phyloP scores from a whole-genome alignment of 2,888 invertebrate genomes.

The Dicyrtoma fusca region DNA sequence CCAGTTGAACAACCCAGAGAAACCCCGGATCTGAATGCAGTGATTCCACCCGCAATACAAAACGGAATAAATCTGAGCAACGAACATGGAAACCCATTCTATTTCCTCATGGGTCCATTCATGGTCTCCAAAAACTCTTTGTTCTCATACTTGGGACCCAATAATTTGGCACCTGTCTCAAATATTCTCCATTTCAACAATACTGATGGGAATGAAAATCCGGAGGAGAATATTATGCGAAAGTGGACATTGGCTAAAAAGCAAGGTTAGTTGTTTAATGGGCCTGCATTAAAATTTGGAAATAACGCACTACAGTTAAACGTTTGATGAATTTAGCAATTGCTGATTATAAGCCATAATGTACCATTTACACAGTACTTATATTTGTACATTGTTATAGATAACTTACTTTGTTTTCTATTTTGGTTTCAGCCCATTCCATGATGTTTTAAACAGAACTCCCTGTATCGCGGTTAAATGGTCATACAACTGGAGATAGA shows the following conservation, averaged over 20 bases:
- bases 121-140: not conserved
- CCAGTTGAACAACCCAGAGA: not conserved
- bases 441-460: no score
- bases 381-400: no score
- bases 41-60: no score
- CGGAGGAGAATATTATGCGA: not conserved
- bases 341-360: no score
- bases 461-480: no score
- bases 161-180: not conserved
- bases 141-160: not conserved
- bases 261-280: conserved; percentile 12
- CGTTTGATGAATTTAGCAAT: no score
- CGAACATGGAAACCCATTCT: conserved; percentile 7
- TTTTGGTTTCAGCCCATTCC: no score
- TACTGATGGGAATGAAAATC: not conserved
- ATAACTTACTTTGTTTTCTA: no score
- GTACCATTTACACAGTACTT: no score
- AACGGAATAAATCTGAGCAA: not conserved
- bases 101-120: conserved; percentile 24
- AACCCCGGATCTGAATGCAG: not conserved
- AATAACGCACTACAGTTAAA: no score
- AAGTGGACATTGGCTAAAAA: not conserved
- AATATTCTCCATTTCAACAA: not conserved
- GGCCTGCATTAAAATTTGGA: no score
- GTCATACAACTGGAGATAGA: no score